These are phyloP conservation scores for Pipistrellus pipistrellus DNA, from an alignment of 2,797 vertebrate species.

Conservation along the genomic window DNA sequence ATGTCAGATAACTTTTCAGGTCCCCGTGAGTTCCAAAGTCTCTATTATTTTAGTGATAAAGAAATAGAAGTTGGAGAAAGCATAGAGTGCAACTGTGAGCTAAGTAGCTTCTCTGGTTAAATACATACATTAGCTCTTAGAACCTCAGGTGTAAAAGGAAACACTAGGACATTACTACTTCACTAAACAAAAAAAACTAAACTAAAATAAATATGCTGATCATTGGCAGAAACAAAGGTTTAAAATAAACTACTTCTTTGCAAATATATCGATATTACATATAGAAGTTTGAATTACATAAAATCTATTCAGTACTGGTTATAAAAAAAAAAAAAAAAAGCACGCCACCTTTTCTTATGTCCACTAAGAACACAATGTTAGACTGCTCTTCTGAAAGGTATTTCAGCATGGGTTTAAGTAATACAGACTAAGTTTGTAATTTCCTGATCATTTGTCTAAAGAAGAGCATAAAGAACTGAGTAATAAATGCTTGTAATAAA, in stretches of 20 bases:
- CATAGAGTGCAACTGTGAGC: not conserved
- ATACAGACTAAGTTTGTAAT: not conserved
- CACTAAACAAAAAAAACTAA: not conserved
- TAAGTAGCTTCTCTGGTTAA: not conserved
- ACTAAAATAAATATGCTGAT: not conserved
- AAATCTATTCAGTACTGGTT: not conserved
- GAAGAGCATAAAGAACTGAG: not conserved
- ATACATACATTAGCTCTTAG: not conserved
- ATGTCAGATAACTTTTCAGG: not conserved
- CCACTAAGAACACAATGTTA: not conserved
- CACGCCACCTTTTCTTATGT: not conserved
- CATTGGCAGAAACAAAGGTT: not conserved
- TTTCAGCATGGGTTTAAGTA: not conserved
- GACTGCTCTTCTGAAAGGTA: not conserved
- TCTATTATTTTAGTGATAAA: not conserved
- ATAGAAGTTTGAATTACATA: not conserved
- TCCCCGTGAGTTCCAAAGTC: not conserved
- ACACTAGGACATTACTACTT: not conserved
- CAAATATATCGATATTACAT: not conserved
- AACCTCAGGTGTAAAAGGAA: not conserved
- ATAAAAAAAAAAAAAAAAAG: not conserved
- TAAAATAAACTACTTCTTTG: not conserved
- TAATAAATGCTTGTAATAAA: not conserved
- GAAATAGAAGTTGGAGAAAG: not conserved
- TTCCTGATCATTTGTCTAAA: slow-evolving; percentile 18